Conservation (phyloP, 2,888 invertebrate genomes). For the Oligia strigilis region DNA sequence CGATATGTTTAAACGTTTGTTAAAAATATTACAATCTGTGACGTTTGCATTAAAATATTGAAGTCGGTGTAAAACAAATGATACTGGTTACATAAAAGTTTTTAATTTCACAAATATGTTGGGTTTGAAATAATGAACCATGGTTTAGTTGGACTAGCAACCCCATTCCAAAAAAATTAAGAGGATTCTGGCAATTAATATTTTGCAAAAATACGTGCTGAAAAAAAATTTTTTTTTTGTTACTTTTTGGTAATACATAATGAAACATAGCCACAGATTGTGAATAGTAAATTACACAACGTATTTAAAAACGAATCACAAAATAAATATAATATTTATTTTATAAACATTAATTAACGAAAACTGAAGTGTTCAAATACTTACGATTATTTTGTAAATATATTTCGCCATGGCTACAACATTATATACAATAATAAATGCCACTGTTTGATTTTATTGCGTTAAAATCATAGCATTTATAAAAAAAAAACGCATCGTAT, state of each 20-base stretch:
- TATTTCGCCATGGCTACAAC: slow-evolving; percentile 14
- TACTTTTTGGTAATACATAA: neutral
- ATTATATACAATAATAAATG: slow-evolving; percentile 23
- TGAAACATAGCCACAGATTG: slow-evolving; percentile 46
- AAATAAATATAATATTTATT: slow-evolving; percentile 17
- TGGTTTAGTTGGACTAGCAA: neutral
- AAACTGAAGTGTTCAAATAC: slow-evolving; percentile 36
- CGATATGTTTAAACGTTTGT: slow-evolving; percentile 75
- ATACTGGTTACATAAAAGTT: slow-evolving; percentile 4
- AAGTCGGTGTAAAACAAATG: neutral
- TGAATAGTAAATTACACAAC: slow-evolving; percentile 47
- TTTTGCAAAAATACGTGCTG: neutral
- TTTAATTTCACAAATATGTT: neutral
- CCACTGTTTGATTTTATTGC: slow-evolving; percentile 6
- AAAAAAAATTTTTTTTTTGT: neutral
- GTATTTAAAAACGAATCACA: slow-evolving; percentile 48
- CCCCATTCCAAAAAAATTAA: neutral
- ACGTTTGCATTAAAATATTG: slow-evolving; percentile 16
- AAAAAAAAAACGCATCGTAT: neutral
- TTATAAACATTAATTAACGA: slow-evolving; percentile 35
- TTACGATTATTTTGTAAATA: slow-evolving; percentile 43
- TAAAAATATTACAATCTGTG: slow-evolving; percentile 55
- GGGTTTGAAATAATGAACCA: neutral
- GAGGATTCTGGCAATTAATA: neutral
- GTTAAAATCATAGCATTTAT: slow-evolving; percentile 16